Base-by-base conservation (phyloP, 2,797 vertebrate species). In the Rhabdophis nuchalis region DNA sequence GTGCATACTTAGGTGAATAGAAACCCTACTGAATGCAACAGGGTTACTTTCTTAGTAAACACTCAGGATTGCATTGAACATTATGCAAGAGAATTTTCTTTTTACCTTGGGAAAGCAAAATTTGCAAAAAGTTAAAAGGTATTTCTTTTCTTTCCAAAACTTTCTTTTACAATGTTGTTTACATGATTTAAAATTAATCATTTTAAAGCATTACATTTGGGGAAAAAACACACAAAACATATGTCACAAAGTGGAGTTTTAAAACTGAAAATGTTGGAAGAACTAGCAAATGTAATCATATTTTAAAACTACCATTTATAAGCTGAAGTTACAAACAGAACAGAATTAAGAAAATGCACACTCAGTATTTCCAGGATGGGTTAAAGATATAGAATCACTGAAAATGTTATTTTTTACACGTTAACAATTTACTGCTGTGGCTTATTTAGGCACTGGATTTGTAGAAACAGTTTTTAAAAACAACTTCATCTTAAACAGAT, bases 81-180 rank as follows among this genome's bases (percentile, higher is more conserved):
- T 96, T 96, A 97, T 97, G 95, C 96, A 96, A 96, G 96, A 96
- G 96, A 94, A 97, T 95, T 90, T 60, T 92, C 36, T 46, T 82
- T 96, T 92, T 95, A 94, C 92, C 95, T 96, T 95, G 93, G 29
- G 91, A 93, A 58, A 96, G 94, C 92, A 97, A 56, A 95, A 96
- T 95, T 96, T 97, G 97, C 94, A 97, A 94, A 95, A 96, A 94
- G 92, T 93, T 96, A 93, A 96, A 96, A 96, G 94, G 96, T 93
- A 96, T 87, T 95, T 85, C 93, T 94, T 96, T 96, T 96, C 94
- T 94, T 95, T 95, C 93, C 96, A 93, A 89, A 93, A 93, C 92
- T 96, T 94, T 96, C 96, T 54, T 88, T 82, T 61, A 61, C 95
- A 97, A 72, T 95, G 94, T 93, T 95, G 93, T 96, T 94, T 88